A percentile compares a stretch with the other conserved stretches of the same genome.
Conservation (phyloP, 2,797 vertebrate species). For the Cyclura pinguis region DNA sequence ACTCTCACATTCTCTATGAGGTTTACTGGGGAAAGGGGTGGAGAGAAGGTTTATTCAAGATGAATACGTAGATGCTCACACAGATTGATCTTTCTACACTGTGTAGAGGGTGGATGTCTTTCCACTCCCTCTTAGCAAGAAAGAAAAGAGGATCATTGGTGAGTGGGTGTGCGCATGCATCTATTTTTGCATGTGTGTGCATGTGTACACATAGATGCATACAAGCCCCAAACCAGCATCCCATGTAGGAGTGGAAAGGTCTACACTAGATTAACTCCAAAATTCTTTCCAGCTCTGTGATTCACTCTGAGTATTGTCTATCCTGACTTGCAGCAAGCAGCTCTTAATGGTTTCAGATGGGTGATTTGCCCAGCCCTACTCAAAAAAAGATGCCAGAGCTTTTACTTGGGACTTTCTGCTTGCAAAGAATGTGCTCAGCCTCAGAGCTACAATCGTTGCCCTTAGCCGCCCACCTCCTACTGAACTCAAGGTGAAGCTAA, state of each 20-base stretch:
- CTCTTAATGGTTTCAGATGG: not conserved
- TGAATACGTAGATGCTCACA: too few species aligned
- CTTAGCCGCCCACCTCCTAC: not conserved
- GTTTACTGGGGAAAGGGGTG: too few species aligned
- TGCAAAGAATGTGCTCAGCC: not conserved
- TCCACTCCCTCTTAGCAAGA: too few species aligned
- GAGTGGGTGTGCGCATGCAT: too few species aligned
- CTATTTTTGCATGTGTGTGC: too few species aligned
- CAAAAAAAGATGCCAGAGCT: not conserved
- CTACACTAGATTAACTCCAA: not conserved
- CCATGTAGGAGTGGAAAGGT: not conserved
- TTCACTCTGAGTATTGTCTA: not conserved
- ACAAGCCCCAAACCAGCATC: too few species aligned
- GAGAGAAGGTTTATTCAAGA: too few species aligned
- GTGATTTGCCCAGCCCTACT: not conserved
- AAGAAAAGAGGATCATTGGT: too few species aligned
- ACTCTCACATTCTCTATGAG: too few species aligned
- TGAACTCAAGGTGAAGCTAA: conserved; percentile 21
- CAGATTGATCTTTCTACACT: too few species aligned
- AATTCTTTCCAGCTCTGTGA: not conserved
- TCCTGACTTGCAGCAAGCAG: not conserved
- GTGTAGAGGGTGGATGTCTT: too few species aligned
- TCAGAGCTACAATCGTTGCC: not conserved
- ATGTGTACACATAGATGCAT: too few species aligned
- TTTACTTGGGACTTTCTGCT: not conserved